Evolutionary conservation across 2,888 invertebrate genomes (phyloP).

Genomic region (Eristalis pertinax): DNA sequence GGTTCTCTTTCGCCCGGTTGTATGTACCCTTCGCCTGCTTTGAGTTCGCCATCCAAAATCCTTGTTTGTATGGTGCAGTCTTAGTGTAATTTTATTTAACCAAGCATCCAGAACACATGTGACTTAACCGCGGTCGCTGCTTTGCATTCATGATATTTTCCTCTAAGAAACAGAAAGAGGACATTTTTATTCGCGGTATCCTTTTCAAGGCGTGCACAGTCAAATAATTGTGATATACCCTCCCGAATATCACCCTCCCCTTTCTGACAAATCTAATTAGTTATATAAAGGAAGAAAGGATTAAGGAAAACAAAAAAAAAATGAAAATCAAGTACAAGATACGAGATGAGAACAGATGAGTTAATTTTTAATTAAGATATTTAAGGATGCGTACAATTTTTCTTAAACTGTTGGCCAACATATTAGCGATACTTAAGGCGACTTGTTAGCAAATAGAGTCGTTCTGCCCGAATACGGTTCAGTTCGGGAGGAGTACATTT

Average conservation of each 20-base stretch:
- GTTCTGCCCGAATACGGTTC: neutral
- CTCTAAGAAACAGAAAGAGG: constrained; percentile 59
- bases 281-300: constrained; percentile 49
- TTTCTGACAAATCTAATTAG: constrained; percentile 68
- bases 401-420: constrained; percentile 39
- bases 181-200: constrained; percentile 53
- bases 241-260: neutral
- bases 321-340: neutral
- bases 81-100: constrained; percentile 70
- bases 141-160: constrained; percentile 62
- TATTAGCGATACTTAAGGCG: constrained; percentile 30
- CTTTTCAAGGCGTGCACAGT: constrained; percentile 42
- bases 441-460: constrained; percentile 21
- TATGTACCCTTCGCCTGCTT: constrained; percentile 34
- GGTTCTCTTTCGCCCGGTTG: constrained; percentile 26
- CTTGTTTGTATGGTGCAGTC: constrained; percentile 61
- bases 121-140: constrained; percentile 56
- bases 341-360: constrained; percentile 26
- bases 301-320: constrained; percentile 33
- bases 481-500: neutral
- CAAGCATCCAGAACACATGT: constrained; percentile 68
- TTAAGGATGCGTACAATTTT: constrained; percentile 66
- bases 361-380: constrained; percentile 68
- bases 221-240: constrained; percentile 61
- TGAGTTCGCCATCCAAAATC: constrained; percentile 58